A percentile compares a stretch with the other conserved stretches of the same genome.
These are phyloP conservation scores for Drosophila sulfurigaster DNA, from an alignment of 1,140 invertebrate species.

Conservation along the genomic window DNA sequence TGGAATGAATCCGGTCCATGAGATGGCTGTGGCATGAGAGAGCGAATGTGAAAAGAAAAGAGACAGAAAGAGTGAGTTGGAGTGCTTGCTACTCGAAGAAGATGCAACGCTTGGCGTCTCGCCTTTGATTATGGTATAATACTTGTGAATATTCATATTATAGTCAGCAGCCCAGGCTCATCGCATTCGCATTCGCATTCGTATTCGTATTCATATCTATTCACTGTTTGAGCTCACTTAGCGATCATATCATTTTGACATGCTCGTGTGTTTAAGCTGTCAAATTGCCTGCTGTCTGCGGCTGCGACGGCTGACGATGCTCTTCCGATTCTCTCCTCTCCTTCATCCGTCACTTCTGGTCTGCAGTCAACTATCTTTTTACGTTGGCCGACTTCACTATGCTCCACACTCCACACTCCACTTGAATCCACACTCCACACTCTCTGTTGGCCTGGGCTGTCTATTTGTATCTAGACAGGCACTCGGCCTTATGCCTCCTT, in stretches of 20 bases:
- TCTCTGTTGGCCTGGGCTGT: conserved; percentile 49
- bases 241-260: conserved; percentile 84
- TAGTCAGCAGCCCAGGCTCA: conserved; percentile 9
- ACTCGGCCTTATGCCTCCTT: conserved; percentile 81
- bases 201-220: conserved; percentile 38
- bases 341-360: neutral
- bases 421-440: conserved; percentile 10
- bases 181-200: conserved; percentile 36
- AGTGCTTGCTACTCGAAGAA: conserved; percentile 60
- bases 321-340: conserved; percentile 37
- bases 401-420: conserved; percentile 6
- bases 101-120: conserved; percentile 71
- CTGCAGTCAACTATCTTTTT: conserved; percentile 66
- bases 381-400: conserved; percentile 28
- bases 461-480: conserved; percentile 83
- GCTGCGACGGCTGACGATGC: conserved; percentile 63
- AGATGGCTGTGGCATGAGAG: conserved; percentile 15
- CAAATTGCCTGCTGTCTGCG: conserved; percentile 81
- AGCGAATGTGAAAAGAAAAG: neutral
- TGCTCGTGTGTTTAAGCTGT: conserved; percentile 82
- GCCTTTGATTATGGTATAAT: conserved; percentile 63
- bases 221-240: conserved; percentile 72
- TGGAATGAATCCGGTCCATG: conserved; percentile 33
- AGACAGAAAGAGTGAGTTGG: conserved; percentile 9
- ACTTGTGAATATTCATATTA: conserved; percentile 39